phyloP scores from a whole-genome alignment of 2,797 vertebrate genomes.

The Sitta carolinensis region DNA sequence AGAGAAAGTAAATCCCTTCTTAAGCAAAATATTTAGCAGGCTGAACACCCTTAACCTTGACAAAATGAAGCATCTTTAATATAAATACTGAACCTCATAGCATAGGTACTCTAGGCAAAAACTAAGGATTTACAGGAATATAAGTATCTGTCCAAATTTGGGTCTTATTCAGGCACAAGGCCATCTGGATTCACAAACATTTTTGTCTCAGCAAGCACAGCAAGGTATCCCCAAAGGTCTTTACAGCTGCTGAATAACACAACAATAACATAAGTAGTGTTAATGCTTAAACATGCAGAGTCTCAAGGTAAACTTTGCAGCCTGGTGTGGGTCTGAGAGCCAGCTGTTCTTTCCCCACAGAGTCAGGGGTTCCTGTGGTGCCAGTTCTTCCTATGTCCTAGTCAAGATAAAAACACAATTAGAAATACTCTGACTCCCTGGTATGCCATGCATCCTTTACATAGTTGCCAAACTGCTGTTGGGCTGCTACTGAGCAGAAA shows the following conservation, averaged over 20 bases:
- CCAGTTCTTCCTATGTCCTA: neutral
- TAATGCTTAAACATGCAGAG: neutral
- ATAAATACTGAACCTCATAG: neutral
- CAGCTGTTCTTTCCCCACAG: neutral
- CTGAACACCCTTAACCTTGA: neutral
- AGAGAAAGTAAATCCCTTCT: conserved; percentile 28
- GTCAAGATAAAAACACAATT: neutral
- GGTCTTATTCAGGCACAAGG: neutral
- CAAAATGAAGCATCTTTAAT: conserved; percentile 10
- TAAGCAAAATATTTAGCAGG: conserved; percentile 30
- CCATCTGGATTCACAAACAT: neutral
- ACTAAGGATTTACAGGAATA: neutral
- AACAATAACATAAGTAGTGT: neutral
- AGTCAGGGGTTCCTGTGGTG: neutral
- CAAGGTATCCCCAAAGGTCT: neutral
- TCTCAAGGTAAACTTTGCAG: neutral
- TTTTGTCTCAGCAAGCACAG: conserved; percentile 4
- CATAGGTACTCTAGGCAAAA: neutral
- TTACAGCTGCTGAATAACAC: neutral
- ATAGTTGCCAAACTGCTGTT: neutral
- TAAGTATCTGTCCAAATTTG: neutral
- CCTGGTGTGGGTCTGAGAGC: neutral
- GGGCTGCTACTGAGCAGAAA: neutral
- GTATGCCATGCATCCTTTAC: neutral
- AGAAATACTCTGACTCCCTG: neutral